These are phyloP conservation scores for Chrysomela aeneicollis DNA, from an alignment of 2,888 invertebrate species.

Conservation along the genomic window DNA sequence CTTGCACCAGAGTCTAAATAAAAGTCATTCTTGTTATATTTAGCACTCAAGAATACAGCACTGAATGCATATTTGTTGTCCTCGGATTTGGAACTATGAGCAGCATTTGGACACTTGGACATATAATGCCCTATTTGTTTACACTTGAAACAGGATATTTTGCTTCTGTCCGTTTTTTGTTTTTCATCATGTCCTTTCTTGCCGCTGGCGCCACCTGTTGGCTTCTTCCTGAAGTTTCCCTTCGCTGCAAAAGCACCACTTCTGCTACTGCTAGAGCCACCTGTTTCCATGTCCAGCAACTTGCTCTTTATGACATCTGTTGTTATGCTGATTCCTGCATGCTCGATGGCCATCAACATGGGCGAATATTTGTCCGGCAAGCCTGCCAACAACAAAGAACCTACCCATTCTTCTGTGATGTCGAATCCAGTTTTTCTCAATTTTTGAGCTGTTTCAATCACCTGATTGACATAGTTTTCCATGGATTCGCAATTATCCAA, in stretches of 20 bases:
- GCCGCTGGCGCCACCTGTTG: slow-evolving; percentile 7
- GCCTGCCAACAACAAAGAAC: slow-evolving; percentile 46
- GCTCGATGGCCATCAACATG: slow-evolving; percentile 47
- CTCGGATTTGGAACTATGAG: background rate
- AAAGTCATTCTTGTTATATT: slow-evolving; percentile 40
- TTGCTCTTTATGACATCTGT: slow-evolving; percentile 49
- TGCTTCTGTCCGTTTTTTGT: background rate
- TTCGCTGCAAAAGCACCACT: slow-evolving; percentile 8
- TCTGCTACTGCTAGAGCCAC: slow-evolving; percentile 4
- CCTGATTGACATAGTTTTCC: slow-evolving; percentile 37
- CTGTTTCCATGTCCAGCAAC: slow-evolving; percentile 33
- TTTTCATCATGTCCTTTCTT: slow-evolving; percentile 3
- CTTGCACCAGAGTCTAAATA: slow-evolving; percentile 48
- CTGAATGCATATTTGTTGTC: slow-evolving; percentile 22
- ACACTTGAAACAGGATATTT: slow-evolving; percentile 36
- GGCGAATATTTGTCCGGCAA: slow-evolving; percentile 41
- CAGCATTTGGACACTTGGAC: slow-evolving; percentile 3
- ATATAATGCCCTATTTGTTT: slow-evolving; percentile 36
- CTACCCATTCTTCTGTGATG: slow-evolving; percentile 47
- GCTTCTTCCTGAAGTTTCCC: background rate
- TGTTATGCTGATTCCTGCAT: slow-evolving; percentile 43
- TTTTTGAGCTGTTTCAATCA: slow-evolving; percentile 36
- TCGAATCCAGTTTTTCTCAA: slow-evolving; percentile 30
- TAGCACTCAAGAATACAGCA: slow-evolving; percentile 26
- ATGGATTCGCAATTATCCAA: slow-evolving; percentile 35